These are phyloP conservation scores for Chymomyza caudatula DNA, from an alignment of 2,888 invertebrate species.

Conservation along the genomic window DNA sequence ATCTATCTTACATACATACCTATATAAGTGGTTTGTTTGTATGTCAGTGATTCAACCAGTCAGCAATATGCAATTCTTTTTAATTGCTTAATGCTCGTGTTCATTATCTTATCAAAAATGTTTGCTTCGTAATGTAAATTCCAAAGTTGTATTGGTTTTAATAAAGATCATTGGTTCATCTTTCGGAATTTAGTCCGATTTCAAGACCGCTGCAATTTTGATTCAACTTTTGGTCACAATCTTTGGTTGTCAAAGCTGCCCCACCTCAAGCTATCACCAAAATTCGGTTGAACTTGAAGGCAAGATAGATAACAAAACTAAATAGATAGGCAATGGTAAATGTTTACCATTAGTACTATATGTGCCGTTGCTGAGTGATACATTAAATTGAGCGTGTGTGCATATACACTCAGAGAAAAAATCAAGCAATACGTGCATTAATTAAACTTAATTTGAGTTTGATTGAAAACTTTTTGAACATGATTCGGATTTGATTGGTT, in stretches of 20 bases:
- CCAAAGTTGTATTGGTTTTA: background rate
- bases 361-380: background rate
- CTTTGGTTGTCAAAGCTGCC: background rate
- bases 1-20: background rate
- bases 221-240: background rate
- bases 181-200: background rate
- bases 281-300: background rate
- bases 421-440: background rate
- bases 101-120: slow-evolving; percentile 1
- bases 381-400: background rate
- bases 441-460: too few species aligned
- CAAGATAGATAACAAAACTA: background rate
- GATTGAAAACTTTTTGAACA: too few species aligned
- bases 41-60: background rate
- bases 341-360: background rate
- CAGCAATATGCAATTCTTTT: background rate
- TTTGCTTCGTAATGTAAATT: background rate
- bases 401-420: background rate
- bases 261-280: background rate
- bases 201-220: background rate
- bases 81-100: background rate
- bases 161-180: background rate
- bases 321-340: background rate
- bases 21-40: background rate
- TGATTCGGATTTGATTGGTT: too few species aligned